Percentiles rank a stretch among this genome's conserved stretches.
phyloP scores from a whole-genome alignment of 2,888 invertebrate species.

The Autographa gamma region DNA sequence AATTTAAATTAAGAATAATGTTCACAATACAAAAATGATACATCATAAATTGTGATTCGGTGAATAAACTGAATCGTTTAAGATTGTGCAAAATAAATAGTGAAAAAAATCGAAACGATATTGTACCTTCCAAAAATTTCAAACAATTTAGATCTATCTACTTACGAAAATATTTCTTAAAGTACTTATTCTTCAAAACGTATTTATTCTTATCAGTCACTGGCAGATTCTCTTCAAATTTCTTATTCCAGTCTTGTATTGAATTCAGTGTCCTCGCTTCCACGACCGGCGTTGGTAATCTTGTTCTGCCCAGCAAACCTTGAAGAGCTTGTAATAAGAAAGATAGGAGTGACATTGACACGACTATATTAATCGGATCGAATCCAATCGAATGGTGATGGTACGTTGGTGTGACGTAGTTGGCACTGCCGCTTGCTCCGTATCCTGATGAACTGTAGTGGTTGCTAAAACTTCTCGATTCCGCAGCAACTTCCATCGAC shows the following conservation, averaged over 20 bases:
- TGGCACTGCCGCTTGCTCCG: conserved; percentile 74
- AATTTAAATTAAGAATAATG: neutral
- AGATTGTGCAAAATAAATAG: conserved; percentile 42
- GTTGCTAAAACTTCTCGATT: conserved; percentile 74
- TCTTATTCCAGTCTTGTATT: conserved; percentile 72
- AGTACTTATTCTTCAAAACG: conserved; percentile 73
- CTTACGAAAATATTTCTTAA: conserved; percentile 68
- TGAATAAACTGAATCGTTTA: neutral
- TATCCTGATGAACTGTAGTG: conserved; percentile 77
- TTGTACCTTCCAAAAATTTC: neutral
- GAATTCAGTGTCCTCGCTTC: conserved; percentile 75
- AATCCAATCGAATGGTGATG: conserved; percentile 87
- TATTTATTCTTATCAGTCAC: conserved; percentile 64
- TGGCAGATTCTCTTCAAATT: conserved; percentile 65
- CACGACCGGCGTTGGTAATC: conserved; percentile 79
- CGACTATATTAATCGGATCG: conserved; percentile 85
- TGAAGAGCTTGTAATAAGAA: conserved; percentile 84
- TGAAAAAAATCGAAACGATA: conserved; percentile 8
- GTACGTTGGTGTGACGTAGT: conserved; percentile 75
- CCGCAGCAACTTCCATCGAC: conserved; percentile 47
- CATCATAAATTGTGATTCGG: neutral
- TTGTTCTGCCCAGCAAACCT: conserved; percentile 77
- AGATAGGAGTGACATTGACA: conserved; percentile 84
- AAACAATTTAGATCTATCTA: conserved; percentile 19
- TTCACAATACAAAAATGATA: neutral